Evolutionary conservation across 2,797 vertebrate species (phyloP), one percentile per base, ranked within the genome.

Genomic region (Jordanella pulchra): DNA sequence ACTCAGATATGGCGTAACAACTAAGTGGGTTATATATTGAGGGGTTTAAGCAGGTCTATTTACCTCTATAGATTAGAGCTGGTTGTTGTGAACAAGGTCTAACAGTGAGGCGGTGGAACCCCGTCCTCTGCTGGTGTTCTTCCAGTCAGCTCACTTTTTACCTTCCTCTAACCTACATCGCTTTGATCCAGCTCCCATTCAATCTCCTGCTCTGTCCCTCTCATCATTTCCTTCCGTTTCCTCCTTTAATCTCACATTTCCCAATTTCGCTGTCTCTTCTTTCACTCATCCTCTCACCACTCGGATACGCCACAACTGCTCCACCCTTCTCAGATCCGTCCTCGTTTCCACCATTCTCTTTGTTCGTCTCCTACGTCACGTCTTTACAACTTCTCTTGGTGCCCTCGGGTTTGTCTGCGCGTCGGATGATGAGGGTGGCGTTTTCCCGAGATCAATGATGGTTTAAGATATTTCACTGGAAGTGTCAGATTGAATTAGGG

Each of bases 401-500:
- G 77, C 77, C 77, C 76, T 71, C 71, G 78, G 76, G 80, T 81
- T 39, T 56, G 17, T 61, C 72, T 71, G 66, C 67, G 65, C 10
- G 14, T 79, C 53, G 68, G 64, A 78, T 75, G 71, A 58, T 10
- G 42, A 84, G 67, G 67, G 45, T 65, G 44, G 65, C 7, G 17
- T 84, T 82, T 85, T 68, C 18, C 63, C 4, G 50, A 77, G 81
- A 84, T 91, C 86, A 79, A 74, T 87, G 89, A 58, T 15, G 42
- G 45, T 48, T 80, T 84, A 83, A 84, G 78, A 85, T 86, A 72
- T 82, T 87, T 84, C 70, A 84, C 86, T 84, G 77, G 68, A 73
- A 73, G 68, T 78, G 82, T 87, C 89, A 66, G 71, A 82, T 84
- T 77, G 78, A 81, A 87, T 91, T 82, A 86, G 75, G 48, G 51